These are phyloP conservation scores for Epicampocera succincta DNA, from an alignment of 2,888 invertebrate species.

Conservation along the genomic window DNA sequence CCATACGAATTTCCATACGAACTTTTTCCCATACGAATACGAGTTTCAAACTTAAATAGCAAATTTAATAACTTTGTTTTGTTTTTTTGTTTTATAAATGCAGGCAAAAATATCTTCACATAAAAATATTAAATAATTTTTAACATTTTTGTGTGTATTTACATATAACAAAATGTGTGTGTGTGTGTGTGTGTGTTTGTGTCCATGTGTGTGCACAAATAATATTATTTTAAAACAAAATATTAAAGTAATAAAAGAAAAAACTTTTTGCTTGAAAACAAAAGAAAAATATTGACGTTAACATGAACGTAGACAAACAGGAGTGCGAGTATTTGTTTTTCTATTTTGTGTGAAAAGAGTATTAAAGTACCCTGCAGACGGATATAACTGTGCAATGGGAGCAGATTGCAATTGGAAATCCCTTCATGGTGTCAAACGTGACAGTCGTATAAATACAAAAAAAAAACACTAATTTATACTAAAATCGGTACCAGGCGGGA, in stretches of 20 bases:
- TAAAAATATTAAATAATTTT: slow-evolving; percentile 4
- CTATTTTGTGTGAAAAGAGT: background rate
- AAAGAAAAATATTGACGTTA: slow-evolving; percentile 31
- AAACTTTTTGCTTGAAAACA: slow-evolving; percentile 30
- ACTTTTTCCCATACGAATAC: background rate
- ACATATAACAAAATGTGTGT: no score
- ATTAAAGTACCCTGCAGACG: background rate
- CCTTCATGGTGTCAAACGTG: no score
- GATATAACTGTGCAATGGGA: no score
- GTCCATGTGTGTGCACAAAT: background rate
- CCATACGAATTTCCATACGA: background rate
- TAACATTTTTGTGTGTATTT: slow-evolving; percentile 3
- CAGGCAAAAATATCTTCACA: background rate
- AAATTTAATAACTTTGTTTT: slow-evolving; percentile 17
- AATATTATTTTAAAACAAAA: slow-evolving; percentile 9
- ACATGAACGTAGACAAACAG: background rate
- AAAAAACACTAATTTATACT: no score
- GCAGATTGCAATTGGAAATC: no score
- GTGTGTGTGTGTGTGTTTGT: no score
- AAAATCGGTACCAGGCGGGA: no score
- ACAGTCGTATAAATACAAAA: no score
- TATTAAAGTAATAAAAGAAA: background rate
- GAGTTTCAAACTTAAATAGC: background rate
- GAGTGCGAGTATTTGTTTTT: background rate
- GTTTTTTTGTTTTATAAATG: no score